These are phyloP conservation scores for Antechinus stuartii DNA, from an alignment of 2,113 vertebrate genomes.

Conservation along the genomic window DNA sequence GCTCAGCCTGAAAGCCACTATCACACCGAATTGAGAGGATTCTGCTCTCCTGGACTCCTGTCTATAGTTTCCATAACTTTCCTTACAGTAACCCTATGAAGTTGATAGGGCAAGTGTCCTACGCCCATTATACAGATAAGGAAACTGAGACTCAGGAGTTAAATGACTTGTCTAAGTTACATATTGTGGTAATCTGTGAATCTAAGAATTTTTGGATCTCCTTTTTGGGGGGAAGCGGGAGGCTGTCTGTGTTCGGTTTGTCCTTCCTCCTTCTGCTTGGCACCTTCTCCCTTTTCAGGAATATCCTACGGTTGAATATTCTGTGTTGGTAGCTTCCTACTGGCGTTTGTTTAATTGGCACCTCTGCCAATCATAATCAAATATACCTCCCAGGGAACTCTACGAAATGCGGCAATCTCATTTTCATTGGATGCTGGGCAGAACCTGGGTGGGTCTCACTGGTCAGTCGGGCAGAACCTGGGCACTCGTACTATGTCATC, in stretches of 20 bases:
- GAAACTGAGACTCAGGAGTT: neutral
- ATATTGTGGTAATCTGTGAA: neutral
- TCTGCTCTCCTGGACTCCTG: neutral
- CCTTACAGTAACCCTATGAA: neutral
- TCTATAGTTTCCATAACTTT: neutral
- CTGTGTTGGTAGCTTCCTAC: neutral
- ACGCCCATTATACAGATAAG: neutral
- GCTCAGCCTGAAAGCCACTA: neutral
- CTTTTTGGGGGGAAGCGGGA: neutral
- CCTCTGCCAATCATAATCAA: neutral
- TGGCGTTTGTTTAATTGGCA: neutral
- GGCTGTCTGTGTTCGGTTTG: neutral
- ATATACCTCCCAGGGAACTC: neutral
- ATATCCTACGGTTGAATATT: neutral
- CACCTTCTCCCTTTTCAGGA: neutral
- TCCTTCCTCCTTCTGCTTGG: neutral
- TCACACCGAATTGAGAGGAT: neutral
- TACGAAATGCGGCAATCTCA: neutral
- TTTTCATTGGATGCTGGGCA: neutral
- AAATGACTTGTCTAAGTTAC: neutral
- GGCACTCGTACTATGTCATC: neutral
- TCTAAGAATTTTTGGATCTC: neutral
- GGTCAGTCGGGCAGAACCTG: neutral
- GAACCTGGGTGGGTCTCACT: neutral
- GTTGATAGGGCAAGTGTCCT: neutral